Percentiles rank a stretch among this genome's conserved stretches.
Evolutionary conservation across 2,888 invertebrate genomes (phyloP).

Genomic region (Corythucha ciliata): DNA sequence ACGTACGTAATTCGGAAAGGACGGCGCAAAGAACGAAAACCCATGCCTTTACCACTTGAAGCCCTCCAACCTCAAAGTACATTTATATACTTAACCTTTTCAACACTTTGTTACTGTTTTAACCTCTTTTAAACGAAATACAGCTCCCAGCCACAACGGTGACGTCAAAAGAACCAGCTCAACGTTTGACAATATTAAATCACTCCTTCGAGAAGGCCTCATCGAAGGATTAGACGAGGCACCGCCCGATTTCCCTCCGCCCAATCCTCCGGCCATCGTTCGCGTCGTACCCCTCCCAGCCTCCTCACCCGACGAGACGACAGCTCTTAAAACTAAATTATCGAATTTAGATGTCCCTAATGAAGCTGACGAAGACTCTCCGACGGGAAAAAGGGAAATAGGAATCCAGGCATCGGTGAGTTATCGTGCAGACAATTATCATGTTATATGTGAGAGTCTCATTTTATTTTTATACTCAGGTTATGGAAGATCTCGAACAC

Average conservation of each 20-base stretch:
- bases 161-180: conserved; percentile 64
- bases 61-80: conserved; percentile 18
- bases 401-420: conserved; percentile 22
- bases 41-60: conserved; percentile 42
- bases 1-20: conserved; percentile 75
- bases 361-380: conserved; percentile 26
- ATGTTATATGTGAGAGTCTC: conserved; percentile 19
- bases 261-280: conserved; percentile 51
- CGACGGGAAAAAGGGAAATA: conserved; percentile 16
- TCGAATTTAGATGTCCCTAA: conserved; percentile 23
- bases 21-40: conserved; percentile 55
- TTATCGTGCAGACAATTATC: conserved; percentile 17
- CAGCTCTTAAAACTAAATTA: conserved; percentile 18
- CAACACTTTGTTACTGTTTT: conserved; percentile 1
- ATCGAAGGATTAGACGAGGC: conserved; percentile 46
- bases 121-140: conserved; percentile 2
- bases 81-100: neutral
- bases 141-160: conserved; percentile 21
- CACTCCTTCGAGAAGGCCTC: conserved; percentile 60
- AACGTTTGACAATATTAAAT: conserved; percentile 67
- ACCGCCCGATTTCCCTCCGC: conserved; percentile 51
- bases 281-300: conserved; percentile 60
- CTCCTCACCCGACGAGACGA: conserved; percentile 18
- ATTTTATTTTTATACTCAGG: neutral
- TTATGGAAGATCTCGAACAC: conserved; percentile 19